Conservation (phyloP, 2,113 vertebrate genomes). For the Castor canadensis region DNA sequence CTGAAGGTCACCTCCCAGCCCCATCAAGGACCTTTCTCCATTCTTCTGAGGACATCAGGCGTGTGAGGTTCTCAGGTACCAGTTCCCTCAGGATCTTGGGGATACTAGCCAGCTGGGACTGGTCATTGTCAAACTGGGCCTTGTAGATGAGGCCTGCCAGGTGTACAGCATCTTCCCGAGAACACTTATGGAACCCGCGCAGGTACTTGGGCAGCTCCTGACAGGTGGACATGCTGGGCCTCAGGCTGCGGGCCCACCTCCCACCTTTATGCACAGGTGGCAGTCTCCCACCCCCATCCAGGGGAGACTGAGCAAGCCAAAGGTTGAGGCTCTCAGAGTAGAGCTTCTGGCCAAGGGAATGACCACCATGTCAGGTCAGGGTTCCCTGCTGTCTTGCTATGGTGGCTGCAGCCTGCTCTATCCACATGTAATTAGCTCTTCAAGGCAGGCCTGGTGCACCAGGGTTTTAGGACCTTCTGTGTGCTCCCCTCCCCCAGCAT, state of each 20-base stretch:
- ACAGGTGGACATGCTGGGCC: background rate
- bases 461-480: rapidly evolving
- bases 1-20: background rate
- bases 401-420: rapidly evolving
- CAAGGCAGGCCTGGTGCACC: background rate
- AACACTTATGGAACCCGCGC: conserved; percentile 93
- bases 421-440: background rate
- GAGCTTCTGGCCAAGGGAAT: background rate
- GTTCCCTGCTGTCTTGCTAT: rapidly evolving
- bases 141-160: conserved; percentile 93
- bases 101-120: conserved; percentile 85
- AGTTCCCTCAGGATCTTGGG: conserved; percentile 93
- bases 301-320: background rate
- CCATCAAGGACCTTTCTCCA: conserved; percentile 92
- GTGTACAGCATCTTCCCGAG: conserved; percentile 90
- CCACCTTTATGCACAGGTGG: background rate
- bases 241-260: background rate
- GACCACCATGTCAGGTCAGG: rapidly evolving
- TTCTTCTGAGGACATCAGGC: conserved; percentile 90
- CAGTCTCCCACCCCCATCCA: background rate
- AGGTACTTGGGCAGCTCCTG: conserved; percentile 97
- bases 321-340: background rate
- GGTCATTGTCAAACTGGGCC: conserved; percentile 86
- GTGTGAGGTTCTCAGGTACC: conserved; percentile 91
- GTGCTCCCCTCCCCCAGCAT: background rate